Percentiles rank a stretch among this genome's conserved stretches.
Evolutionary conservation across 1,140 invertebrate genomes (phyloP).

Genomic region (Rhyacophila brunnea): DNA sequence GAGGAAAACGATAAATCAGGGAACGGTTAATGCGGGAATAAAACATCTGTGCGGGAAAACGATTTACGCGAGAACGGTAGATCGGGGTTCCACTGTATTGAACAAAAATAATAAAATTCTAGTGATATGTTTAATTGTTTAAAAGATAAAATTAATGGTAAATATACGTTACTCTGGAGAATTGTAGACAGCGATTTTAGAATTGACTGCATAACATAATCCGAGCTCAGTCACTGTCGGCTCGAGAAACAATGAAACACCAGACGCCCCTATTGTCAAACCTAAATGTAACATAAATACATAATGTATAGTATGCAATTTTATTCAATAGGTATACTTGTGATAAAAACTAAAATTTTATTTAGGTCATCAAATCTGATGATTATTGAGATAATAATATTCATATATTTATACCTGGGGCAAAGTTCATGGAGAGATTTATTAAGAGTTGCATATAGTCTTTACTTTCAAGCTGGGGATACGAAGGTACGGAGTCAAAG

Average conservation of each 20-base stretch:
- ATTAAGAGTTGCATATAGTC: constrained; percentile 58
- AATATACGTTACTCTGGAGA: constrained; percentile 53
- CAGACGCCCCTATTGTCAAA: constrained; percentile 55
- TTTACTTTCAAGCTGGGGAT: constrained; percentile 49
- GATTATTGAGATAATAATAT: too few relatives aligned
- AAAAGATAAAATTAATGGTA: neutral
- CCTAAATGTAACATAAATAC: too few relatives aligned
- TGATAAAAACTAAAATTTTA: too few relatives aligned
- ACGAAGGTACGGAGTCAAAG: constrained; percentile 55
- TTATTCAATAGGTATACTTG: too few relatives aligned
- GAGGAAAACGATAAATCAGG: too few relatives aligned
- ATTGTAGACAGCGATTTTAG: constrained; percentile 61
- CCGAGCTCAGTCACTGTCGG: constrained; percentile 65
- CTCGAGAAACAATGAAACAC: constrained; percentile 50
- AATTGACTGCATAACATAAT: constrained; percentile 65
- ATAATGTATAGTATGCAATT: too few relatives aligned
- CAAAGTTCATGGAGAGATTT: constrained; percentile 55
- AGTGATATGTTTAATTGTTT: neutral
- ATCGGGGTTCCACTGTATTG: too few relatives aligned
- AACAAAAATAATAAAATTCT: too few relatives aligned
- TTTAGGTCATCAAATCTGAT: too few relatives aligned
- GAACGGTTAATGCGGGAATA: too few relatives aligned
- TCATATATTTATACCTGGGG: constrained; percentile 46
- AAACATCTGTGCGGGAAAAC: too few relatives aligned
- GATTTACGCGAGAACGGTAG: too few relatives aligned